Evolutionary conservation across 1,140 invertebrate species (phyloP), one percentile per base, ranked within the genome.

Genomic region (Atopsyche davidsoni): DNA sequence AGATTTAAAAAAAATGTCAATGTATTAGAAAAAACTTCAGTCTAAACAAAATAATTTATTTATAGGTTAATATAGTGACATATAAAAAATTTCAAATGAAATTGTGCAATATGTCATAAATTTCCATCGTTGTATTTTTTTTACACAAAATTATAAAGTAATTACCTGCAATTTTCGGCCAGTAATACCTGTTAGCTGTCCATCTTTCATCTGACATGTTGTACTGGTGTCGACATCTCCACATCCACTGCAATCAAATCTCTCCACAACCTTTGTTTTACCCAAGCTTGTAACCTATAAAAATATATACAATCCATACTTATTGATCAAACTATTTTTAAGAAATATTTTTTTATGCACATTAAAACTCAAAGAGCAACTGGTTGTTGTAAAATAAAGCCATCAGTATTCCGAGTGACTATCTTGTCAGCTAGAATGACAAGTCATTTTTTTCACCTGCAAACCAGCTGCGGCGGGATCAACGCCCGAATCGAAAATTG

Each of bases 401-500:
- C 24, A 7, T 6, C 24, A 28, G 24, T 28, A n/a, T 28, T 28
- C 24, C 31, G 36, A 31, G 11, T 11, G 42, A 45, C 7, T 32
- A 65, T 34, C 52, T 22, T 46, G 59, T 60, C 59, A 47, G 67
- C 64, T 64, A 66, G 61, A 61, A 52, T 72, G 71, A 72, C 67
- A 63, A 67, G 65, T 60, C 66, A 69, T 42, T 59, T 63, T 68
- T 63, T 66, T 73, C 78, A 97, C 94, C 83, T 95, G 84, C 59
- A 99, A 78, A 49, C 95, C 96, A 48, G 86, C 79, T 11, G 93
- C 92, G 35, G 89, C 90, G 25, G 96, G 95, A 79, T 99, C 96
- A 47, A 99, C 87, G 13, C 96, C 96, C 22, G 94, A 96, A 75
- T 98, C 96, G 52, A 98, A 85, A 64, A 99, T 92, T 31, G 94